Percentiles rank a stretch among this genome's conserved stretches.
Conservation (phyloP, 2,888 invertebrate genomes). For the Parnassius orleans region DNA sequence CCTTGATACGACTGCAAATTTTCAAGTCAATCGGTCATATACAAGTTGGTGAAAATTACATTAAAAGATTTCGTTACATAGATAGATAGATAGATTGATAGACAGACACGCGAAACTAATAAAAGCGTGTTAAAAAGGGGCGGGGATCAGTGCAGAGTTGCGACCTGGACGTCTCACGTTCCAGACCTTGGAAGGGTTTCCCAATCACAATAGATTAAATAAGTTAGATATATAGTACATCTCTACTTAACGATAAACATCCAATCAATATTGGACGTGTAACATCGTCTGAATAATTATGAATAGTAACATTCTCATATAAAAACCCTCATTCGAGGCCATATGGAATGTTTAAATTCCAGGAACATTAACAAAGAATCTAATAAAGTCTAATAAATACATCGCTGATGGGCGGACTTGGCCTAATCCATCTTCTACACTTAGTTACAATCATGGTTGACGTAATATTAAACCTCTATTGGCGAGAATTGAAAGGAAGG, state of each 20-base stretch:
- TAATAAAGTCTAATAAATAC: no score
- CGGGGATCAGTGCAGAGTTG: constrained; percentile 12
- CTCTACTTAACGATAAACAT: constrained; percentile 10
- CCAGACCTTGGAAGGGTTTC: neutral
- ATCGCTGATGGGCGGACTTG: neutral
- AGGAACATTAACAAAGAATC: neutral
- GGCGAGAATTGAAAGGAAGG: neutral
- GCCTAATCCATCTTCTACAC: neutral
- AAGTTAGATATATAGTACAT: constrained; percentile 9
- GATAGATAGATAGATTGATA: no score
- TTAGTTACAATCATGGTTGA: neutral
- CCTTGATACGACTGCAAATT: no score
- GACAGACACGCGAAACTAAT: no score
- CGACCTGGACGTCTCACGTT: constrained; percentile 7
- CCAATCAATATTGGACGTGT: neutral
- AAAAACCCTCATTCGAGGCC: neutral
- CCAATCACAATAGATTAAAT: constrained; percentile 7
- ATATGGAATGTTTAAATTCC: neutral
- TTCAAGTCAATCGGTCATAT: no score
- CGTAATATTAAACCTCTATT: neutral
- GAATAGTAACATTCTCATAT: neutral
- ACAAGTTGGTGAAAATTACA: no score
- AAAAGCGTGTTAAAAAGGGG: no score
- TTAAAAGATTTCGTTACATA: no score
- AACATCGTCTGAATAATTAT: neutral